Conservation (phyloP, 2,113 vertebrate species). For the Mustela nigripes region DNA sequence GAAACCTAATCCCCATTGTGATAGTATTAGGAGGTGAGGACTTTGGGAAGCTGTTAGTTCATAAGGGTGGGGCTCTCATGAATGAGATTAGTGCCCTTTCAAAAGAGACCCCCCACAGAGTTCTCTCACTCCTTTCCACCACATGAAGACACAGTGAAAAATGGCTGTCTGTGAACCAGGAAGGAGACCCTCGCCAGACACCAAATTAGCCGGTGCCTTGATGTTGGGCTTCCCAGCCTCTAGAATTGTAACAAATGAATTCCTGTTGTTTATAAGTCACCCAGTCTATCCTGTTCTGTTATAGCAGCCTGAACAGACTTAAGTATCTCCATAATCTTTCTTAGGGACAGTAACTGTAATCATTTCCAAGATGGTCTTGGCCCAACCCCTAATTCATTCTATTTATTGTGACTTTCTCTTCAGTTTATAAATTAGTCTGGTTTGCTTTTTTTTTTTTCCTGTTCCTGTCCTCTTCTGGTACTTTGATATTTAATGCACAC, state of each 20-base stretch:
- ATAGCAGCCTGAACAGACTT: neutral
- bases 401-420: constrained; percentile 44
- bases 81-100: neutral
- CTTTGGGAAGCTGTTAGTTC: neutral
- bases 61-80: neutral
- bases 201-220: neutral
- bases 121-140: neutral
- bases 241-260: neutral
- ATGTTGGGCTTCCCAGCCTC: neutral
- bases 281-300: neutral
- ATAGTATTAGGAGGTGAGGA: neutral
- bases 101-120: neutral
- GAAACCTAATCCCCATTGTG: neutral
- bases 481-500: neutral
- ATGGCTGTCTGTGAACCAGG: neutral
- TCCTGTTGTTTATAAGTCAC: neutral
- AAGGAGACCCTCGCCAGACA: neutral
- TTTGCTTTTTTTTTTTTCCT: neutral
- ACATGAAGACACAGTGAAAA: neutral
- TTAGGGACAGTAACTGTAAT: neutral
- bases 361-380: neutral
- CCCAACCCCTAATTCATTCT: neutral
- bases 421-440: neutral
- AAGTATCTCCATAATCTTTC: neutral
- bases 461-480: neutral